Evolutionary conservation across 1,140 invertebrate genomes (phyloP), one percentile per base, ranked within the genome.

Genomic region (Papilio glaucus): DNA sequence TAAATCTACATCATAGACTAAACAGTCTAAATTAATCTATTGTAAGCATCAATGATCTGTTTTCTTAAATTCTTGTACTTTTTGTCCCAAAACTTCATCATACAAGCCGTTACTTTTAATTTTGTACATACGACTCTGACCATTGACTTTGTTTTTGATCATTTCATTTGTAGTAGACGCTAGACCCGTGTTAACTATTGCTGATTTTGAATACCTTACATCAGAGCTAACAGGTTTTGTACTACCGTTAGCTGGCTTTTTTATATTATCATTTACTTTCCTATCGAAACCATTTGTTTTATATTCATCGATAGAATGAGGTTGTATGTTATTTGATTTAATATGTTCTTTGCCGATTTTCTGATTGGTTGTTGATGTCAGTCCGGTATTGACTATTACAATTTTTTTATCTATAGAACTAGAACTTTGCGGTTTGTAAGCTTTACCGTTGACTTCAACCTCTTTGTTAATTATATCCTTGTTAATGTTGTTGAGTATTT

Each of bases 111-210:
- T 71, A 38, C 37, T 72, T 9, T 76, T 69, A 4, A 78, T 72
- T 21, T 72, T 79, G 26, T 77, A 75, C 74, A 83, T 70, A 9
- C 78, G 74, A 63, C 76, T 70, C 39, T 72, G 61, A 57, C 15
- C 53, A 26, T 79, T 75, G 21, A 33, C 60, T 72, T 77, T 68
- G 71, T 61, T 63, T 74, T 49, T 39, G 39, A 90, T 76, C 80
- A 84, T 85, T 71, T 86, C 78, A 90, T 97, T 97, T 39, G 96
- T 97, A 18, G 96, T 97, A 2, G 95, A 96, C 29, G 96, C 91
- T 73, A 97, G 91, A 80, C 94, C 94, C 24, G 94, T 94, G 65
- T 95, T 95, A 72, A 95, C 94, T 77, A 97, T 96, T 82, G 95
- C 94, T 62, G 95, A 42, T 77, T 84, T 86, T 57, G 77, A 70